Percentiles rank a stretch among this genome's conserved stretches.
These are phyloP conservation scores for Amitus sp. DNA, from an alignment of 2,888 invertebrate genomes.

Conservation along the genomic window DNA sequence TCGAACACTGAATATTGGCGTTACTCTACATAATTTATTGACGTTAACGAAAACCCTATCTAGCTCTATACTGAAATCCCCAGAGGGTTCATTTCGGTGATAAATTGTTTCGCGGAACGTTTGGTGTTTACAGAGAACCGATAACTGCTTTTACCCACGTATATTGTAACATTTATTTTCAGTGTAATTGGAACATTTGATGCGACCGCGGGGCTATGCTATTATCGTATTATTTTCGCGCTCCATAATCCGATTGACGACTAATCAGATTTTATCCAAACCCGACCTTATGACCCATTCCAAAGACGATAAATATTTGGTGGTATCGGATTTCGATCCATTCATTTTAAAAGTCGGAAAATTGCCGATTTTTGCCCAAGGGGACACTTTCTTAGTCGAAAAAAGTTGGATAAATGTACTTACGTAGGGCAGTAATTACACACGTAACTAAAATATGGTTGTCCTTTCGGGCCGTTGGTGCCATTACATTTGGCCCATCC, in stretches of 20 bases:
- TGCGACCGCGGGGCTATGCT: background rate
- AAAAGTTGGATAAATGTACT: background rate
- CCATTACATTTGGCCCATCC: conserved; percentile 76
- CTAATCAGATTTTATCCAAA: background rate
- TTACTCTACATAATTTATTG: conserved; percentile 10
- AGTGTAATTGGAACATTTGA: background rate
- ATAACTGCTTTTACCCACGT: conserved; percentile 14
- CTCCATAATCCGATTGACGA: background rate
- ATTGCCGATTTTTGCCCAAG: no score
- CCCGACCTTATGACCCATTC: background rate
- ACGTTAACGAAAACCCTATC: conserved; percentile 11
- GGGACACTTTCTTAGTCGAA: no score
- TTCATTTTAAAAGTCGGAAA: no score
- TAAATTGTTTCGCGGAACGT: conserved; percentile 18
- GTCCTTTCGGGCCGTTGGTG: conserved; percentile 69
- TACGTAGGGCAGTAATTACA: conserved; percentile 77
- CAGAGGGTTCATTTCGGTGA: conserved; percentile 7
- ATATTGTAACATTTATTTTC: background rate
- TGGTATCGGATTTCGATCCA: no score
- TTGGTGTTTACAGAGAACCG: conserved; percentile 9
- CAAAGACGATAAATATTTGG: no score
- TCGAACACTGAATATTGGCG: conserved; percentile 5
- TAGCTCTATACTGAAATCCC: conserved; percentile 14
- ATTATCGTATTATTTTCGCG: no score
- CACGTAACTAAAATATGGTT: conserved; percentile 80